Conservation (phyloP, 2,888 invertebrate genomes). For the Eledona agricola region DNA sequence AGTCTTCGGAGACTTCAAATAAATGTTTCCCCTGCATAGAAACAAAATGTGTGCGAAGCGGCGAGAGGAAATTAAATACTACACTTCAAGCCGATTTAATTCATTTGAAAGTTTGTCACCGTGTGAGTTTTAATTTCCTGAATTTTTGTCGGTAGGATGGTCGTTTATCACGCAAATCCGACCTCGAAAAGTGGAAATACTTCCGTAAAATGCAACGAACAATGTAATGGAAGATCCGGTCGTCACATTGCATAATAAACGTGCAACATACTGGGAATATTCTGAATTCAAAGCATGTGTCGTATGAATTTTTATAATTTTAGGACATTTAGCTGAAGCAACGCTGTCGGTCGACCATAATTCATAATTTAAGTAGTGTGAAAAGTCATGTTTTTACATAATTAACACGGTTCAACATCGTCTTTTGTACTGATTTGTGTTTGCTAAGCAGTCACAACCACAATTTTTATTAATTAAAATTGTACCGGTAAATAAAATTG, state of each 20-base stretch:
- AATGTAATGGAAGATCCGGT: slow-evolving; percentile 26
- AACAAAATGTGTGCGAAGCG: neutral
- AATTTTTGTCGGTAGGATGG: slow-evolving; percentile 3
- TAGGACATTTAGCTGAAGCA: slow-evolving; percentile 9
- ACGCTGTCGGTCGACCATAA: slow-evolving; percentile 9
- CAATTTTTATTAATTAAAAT: too few relatives aligned
- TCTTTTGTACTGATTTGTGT: too few relatives aligned
- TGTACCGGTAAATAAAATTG: too few relatives aligned
- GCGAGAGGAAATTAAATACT: slow-evolving; percentile 11
- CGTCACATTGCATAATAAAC: slow-evolving; percentile 18
- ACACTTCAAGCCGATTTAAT: slow-evolving; percentile 19
- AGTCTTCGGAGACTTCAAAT: slow-evolving; percentile 14
- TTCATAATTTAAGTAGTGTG: slow-evolving; percentile 9
- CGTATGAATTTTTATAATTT: slow-evolving; percentile 21
- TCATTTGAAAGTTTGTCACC: slow-evolving; percentile 16
- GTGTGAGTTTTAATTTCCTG: slow-evolving; percentile 35
- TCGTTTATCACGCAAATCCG: slow-evolving; percentile 17
- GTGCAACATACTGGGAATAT: slow-evolving; percentile 20
- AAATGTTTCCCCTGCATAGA: slow-evolving; percentile 9
- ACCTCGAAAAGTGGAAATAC: slow-evolving; percentile 14
- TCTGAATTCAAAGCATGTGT: slow-evolving; percentile 11
- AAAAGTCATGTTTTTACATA: slow-evolving; percentile 4
- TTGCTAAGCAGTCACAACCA: too few relatives aligned
- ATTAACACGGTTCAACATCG: too few relatives aligned
- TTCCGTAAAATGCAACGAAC: slow-evolving; percentile 28